These are phyloP conservation scores for Pherbina coryleti DNA, from an alignment of 2,888 invertebrate genomes.

Conservation along the genomic window DNA sequence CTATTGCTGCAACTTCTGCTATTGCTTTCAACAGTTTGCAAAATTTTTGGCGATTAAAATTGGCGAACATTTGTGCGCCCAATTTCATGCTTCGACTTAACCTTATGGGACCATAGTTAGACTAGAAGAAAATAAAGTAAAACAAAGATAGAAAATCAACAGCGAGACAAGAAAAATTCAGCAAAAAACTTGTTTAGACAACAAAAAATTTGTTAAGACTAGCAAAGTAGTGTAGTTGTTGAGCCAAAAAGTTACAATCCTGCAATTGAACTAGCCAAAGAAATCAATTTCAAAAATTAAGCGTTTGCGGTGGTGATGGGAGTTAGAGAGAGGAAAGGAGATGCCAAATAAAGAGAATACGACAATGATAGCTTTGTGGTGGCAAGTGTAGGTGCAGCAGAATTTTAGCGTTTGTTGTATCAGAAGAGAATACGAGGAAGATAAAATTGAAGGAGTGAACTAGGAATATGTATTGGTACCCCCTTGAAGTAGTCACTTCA, in stretches of 20 bases:
- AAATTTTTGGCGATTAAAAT: conserved; percentile 33
- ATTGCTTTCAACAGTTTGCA: conserved; percentile 10
- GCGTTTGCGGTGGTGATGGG: background rate
- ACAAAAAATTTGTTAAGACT: conserved; percentile 3
- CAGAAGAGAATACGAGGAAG: background rate
- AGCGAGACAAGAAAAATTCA: background rate
- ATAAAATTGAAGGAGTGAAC: too few species aligned
- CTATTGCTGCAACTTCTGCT: background rate
- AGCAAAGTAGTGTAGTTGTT: conserved; percentile 5
- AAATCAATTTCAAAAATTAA: conserved; percentile 30
- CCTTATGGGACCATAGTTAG: conserved; percentile 26
- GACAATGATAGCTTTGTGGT: background rate
- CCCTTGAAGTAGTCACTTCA: too few species aligned
- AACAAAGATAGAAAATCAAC: background rate
- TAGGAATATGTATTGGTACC: too few species aligned
- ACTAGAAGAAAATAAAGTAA: background rate
- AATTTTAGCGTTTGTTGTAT: background rate
- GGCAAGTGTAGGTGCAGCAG: too few species aligned
- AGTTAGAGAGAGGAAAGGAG: background rate
- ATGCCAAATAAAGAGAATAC: background rate
- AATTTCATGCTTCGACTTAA: conserved; percentile 36
- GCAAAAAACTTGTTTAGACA: background rate
- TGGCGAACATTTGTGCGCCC: conserved; percentile 16
- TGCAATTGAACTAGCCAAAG: conserved; percentile 4
- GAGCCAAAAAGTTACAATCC: conserved; percentile 27